Conservation (phyloP, 2,113 vertebrate species). For the Labeo rohita region DNA sequence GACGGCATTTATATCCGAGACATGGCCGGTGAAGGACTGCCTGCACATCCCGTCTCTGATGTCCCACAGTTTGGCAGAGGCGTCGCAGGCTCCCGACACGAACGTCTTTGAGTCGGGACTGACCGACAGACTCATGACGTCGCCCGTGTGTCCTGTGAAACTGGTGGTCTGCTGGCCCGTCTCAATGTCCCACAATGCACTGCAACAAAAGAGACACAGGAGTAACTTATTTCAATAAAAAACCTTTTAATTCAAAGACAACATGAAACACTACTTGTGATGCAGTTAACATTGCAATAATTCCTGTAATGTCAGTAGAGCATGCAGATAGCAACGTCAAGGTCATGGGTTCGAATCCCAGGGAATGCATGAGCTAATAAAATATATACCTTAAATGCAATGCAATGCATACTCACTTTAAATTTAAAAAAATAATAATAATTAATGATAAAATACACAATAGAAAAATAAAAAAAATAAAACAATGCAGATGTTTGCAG, state of each 20-base stretch:
- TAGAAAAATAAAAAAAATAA: too few species aligned
- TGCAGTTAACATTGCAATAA: background rate
- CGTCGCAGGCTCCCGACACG: constrained; percentile 95
- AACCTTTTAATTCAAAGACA: background rate
- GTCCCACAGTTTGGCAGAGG: constrained; percentile 97
- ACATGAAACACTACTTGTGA: background rate
- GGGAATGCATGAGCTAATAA: background rate
- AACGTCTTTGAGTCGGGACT: constrained; percentile 94
- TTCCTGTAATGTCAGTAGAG: background rate
- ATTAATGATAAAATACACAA: too few species aligned
- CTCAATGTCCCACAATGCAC: constrained; percentile 97
- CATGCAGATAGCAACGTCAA: background rate
- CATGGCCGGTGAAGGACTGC: constrained; percentile 93
- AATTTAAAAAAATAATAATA: too few species aligned
- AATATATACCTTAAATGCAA: background rate
- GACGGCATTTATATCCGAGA: constrained; percentile 96
- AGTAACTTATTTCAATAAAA: too few species aligned
- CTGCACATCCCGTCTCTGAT: constrained; percentile 95
- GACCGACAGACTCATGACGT: constrained; percentile 96
- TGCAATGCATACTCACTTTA: too few species aligned
- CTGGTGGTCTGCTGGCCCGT: constrained; percentile 92
- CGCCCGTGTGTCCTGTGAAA: constrained; percentile 93
- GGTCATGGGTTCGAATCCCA: background rate
- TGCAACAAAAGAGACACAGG: constrained; percentile 51
- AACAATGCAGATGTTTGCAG: too few species aligned